Conservation (phyloP, 1,140 invertebrate species). For the Cheumatopsyche charites region DNA sequence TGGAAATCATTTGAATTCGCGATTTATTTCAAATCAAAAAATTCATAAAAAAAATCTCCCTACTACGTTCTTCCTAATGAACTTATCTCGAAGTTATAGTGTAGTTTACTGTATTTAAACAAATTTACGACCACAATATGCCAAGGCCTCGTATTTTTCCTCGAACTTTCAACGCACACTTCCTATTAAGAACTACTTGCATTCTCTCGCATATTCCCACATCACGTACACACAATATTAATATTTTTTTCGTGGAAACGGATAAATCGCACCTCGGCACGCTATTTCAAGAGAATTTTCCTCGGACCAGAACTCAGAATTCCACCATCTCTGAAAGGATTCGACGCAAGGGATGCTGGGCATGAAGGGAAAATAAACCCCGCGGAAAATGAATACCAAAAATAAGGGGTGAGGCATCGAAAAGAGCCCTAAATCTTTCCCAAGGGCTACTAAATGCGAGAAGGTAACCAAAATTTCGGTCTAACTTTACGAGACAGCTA, state of each 20-base stretch:
- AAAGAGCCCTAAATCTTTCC: constrained; percentile 23
- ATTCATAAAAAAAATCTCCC: too few relatives aligned
- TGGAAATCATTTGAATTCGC: too few relatives aligned
- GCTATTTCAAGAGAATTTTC: background rate
- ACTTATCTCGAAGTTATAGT: too few relatives aligned
- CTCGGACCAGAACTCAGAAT: background rate
- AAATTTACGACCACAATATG: constrained; percentile 5
- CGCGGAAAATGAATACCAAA: constrained; percentile 24
- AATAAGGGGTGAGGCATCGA: constrained; percentile 12
- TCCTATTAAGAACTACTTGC: background rate
- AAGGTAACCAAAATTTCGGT: constrained; percentile 26
- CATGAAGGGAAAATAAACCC: constrained; percentile 31
- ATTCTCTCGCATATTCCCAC: background rate
- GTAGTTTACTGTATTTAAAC: constrained; percentile 13
- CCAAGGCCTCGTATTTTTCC: constrained; percentile 18
- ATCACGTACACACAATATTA: background rate
- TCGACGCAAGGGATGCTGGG: constrained; percentile 3
- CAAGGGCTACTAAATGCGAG: constrained; percentile 26
- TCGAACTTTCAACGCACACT: too few relatives aligned
- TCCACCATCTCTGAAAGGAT: background rate
- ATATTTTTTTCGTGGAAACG: background rate
- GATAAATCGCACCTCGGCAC: constrained; percentile 7
- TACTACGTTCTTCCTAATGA: too few relatives aligned
- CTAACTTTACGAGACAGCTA: constrained; percentile 25
- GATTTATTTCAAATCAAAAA: too few relatives aligned